phyloP scores from a whole-genome alignment of 2,113 vertebrate species.

The Callocephalon fimbriatum region DNA sequence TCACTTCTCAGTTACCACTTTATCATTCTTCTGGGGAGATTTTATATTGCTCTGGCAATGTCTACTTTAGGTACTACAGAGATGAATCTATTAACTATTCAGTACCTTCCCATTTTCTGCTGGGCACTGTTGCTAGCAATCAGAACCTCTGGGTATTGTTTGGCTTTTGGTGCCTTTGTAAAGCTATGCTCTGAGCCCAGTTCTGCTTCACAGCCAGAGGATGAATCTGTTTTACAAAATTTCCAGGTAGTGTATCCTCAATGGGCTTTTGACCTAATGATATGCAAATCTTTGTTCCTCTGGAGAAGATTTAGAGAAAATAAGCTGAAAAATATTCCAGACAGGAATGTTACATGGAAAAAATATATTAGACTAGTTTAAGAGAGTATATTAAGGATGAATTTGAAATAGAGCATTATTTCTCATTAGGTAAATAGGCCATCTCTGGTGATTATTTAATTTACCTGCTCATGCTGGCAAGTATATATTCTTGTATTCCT shows the following conservation, averaged over 20 bases:
- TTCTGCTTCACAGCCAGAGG: neutral
- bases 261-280: constrained; percentile 22
- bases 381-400: neutral
- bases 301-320: constrained; percentile 3
- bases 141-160: neutral
- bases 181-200: neutral
- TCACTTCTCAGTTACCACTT: neutral
- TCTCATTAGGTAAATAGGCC: neutral
- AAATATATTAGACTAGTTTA: neutral
- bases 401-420: constrained; percentile 25
- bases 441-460: neutral
- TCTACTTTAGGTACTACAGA: neutral
- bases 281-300: neutral
- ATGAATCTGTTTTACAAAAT: constrained; percentile 29
- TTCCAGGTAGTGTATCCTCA: neutral
- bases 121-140: neutral
- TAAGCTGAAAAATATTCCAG: constrained; percentile 46
- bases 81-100: neutral
- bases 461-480: constrained; percentile 24
- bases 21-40: neutral
- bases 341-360: neutral
- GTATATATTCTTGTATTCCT: constrained; percentile 14
- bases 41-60: neutral
- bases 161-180: neutral
- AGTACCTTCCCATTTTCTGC: neutral